Base-by-base conservation (phyloP, 2,888 invertebrate genomes). In the Trachelus tabidus region DNA sequence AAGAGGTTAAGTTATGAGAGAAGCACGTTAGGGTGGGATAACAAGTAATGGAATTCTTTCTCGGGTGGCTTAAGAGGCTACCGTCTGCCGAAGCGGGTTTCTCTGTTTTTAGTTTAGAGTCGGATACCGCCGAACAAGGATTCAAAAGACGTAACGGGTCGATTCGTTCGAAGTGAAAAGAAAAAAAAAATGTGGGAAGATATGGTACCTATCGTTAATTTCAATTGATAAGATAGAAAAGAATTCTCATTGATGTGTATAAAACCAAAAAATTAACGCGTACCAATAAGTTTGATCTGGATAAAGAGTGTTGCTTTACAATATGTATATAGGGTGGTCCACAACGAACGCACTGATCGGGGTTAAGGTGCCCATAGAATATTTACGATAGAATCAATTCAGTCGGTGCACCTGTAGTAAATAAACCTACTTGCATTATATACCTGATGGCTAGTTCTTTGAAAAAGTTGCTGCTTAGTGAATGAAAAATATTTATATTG, bases 41-140 rank as follows among this genome's bases (percentile, higher is more conserved):
- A 23, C 56, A 6, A 56, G 23, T 23, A 56, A 34, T 31, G 31
- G 71, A 69, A 71, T 34, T 15, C 71, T 31, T 12, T 71, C 34
- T 15, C 71, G 33, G 23, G 33, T 71, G 6, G 71, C 31, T 71
- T 11, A 31, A 34, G 15, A 23, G 34, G 71, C 71, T 31, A 34
- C 31, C 15, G 33, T 31, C 31, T 31, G 71, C 71, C 71, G 71
- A 33, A 11, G 31, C 33, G 12, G 76, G 76, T 76, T 74, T 37
- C 75, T 69, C 68, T 69, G 76, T 77, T 78, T 82, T 81, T 73
- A 81, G 79, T 80, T 78, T 79, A 80, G 37, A 75, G 68, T 11
- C 75, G 77, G 56, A 34, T 33, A 77, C 34, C 74, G 68, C 34
- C 56, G 56, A 56, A 56, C 23, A 56, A 56, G 23, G 56, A 71